Percentiles rank a stretch among this genome's conserved stretches.
Evolutionary conservation across 1,140 invertebrate genomes (phyloP).

Genomic region (Colletes gigas): DNA sequence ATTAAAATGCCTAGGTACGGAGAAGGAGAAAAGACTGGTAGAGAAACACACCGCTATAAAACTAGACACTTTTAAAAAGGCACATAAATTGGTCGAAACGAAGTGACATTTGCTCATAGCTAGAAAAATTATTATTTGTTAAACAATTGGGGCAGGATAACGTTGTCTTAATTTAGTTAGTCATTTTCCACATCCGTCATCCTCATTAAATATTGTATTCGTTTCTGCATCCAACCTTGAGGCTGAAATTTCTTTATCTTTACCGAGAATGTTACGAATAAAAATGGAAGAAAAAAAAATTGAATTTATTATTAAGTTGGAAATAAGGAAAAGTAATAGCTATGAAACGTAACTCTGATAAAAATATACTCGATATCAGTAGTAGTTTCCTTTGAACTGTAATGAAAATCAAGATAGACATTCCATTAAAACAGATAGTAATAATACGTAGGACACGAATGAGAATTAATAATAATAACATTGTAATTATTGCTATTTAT

Average conservation of each 20-base stretch:
- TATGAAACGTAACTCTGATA: conserved; percentile 35
- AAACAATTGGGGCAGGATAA: conserved; percentile 33
- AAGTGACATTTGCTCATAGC: conserved; percentile 60
- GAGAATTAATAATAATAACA: conserved; percentile 51
- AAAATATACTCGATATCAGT: conserved; percentile 53
- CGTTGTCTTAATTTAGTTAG: conserved; percentile 22
- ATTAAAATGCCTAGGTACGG: conserved; percentile 69
- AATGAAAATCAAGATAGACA: conserved; percentile 47
- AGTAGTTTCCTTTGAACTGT: conserved; percentile 37
- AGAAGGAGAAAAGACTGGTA: conserved; percentile 76
- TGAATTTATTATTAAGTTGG: conserved; percentile 32
- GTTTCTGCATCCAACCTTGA: not conserved
- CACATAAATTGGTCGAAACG: conserved; percentile 46
- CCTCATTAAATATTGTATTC: conserved; percentile 34
- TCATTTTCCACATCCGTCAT: conserved; percentile 29
- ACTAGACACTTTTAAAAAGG: conserved; percentile 56
- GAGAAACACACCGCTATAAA: conserved; percentile 67
- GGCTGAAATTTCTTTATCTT: conserved; percentile 12
- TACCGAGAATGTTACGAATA: not conserved
- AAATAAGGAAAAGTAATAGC: conserved; percentile 27
- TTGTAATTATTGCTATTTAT: conserved; percentile 59
- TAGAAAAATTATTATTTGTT: conserved; percentile 55
- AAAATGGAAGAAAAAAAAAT: conserved; percentile 9
- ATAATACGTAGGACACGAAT: conserved; percentile 48
- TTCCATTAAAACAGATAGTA: conserved; percentile 51